phyloP scores from a whole-genome alignment of 2,113 vertebrate species.

The Hemiscyllium ocellatum region DNA sequence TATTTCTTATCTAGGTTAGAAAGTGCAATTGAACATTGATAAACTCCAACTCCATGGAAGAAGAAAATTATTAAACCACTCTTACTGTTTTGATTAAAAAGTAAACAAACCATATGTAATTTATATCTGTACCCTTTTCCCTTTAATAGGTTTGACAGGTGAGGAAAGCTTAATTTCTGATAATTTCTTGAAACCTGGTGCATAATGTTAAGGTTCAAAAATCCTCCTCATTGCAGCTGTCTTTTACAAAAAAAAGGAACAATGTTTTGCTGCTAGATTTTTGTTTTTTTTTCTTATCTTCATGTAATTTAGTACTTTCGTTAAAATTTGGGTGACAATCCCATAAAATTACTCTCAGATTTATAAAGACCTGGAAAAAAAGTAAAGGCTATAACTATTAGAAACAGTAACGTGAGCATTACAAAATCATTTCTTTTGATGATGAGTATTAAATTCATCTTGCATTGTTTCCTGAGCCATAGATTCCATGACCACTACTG shows the following conservation, averaged over 20 bases:
- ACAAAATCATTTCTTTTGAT: not conserved
- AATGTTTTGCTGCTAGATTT: not conserved
- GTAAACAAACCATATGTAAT: not conserved
- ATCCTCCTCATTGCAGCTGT: not conserved
- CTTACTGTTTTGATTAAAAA: not conserved
- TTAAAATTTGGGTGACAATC: not conserved
- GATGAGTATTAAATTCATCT: not conserved
- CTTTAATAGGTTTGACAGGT: slow-evolving; percentile 28
- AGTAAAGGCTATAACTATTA: not conserved
- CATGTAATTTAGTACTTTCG: not conserved
- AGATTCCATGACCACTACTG: not conserved
- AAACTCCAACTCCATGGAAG: not conserved
- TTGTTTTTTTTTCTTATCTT: not conserved
- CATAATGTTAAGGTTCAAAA: not conserved
- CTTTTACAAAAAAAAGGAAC: not conserved
- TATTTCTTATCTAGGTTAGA: not conserved
- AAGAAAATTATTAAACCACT: not conserved
- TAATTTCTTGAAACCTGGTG: not conserved
- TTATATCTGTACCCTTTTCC: slow-evolving; percentile 6
- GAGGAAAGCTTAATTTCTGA: not conserved
- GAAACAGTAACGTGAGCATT: not conserved
- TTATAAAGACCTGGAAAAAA: not conserved
- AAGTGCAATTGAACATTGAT: not conserved
- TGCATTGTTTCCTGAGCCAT: not conserved
- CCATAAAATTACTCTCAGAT: not conserved